Base-by-base conservation (phyloP, 2,113 vertebrate genomes). In the Abramis brama region DNA sequence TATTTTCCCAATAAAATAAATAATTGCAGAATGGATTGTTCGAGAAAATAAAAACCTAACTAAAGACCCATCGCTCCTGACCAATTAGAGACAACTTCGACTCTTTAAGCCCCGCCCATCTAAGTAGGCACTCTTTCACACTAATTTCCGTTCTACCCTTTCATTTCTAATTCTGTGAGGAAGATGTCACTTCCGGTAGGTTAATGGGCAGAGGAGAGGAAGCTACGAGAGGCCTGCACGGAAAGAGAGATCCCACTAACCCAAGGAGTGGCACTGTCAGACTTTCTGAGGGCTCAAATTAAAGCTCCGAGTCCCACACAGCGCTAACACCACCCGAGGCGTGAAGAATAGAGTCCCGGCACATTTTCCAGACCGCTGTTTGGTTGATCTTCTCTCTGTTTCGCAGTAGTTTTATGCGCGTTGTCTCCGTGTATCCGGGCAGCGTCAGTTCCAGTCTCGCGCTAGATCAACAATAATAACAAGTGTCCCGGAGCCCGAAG, bases 181-280 rank as follows among this genome's bases (percentile, higher is more conserved):
- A 78, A 57, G 75, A 86, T 82, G 90, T 92, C 88, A 91, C 86
- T 90, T 91, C 91, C 91, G 88, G 80, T 50, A 82, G 12, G 36
- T 74, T 87, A 71, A n/a, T 39, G 74, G 19, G 75, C 11, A 52
- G 73, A 86, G 8, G 70, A 87, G 86, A 83, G 86, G 86, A 89
- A 87, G 86, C 83, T 71, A 15, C 39, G 60, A 59, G 33, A 87
- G 89, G 89, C 89, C 89, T 90, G 83, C 30, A 83, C 83, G 70
- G 12, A 59, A 36, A 68, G 9, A 74, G 83, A 71, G 83, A 82
- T 11, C 50, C 50, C 23, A 83, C 45, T 30, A 83, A 45, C 52
- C 45, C 36, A 83, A 90, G 82, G 79, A 88, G 79, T 73, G 83
- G 71, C 59, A 55, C 45, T n/a, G 11, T 75, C 55, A 62, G 27